Base-by-base conservation (phyloP, 2,113 vertebrate species). In the Brachyhypopomus gauderio region DNA sequence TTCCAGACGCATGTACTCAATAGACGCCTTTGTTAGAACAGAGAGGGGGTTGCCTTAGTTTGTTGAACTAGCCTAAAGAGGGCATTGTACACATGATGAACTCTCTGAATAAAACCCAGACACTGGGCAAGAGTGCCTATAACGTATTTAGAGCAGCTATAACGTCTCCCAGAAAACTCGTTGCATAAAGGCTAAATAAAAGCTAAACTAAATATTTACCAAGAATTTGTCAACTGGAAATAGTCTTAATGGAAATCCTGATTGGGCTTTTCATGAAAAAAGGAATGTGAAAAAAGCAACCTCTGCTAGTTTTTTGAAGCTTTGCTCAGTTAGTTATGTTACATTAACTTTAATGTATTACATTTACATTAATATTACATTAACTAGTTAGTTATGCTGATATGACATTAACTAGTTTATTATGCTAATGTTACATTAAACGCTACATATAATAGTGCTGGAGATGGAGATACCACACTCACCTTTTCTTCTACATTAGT, bases 1-100 rank as follows among this genome's bases (percentile, higher is more conserved):
- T 94, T 94, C 93, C 79, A 78, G 88, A 89, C 84, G 85, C 92
- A 91, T 89, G 90, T 91, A 87, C 87, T 91, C 89, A 89, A 92
- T 92, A 86, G 88, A 87, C n/a, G 78, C 83, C 91, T 91, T 93
- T 93, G 91, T 93, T 89, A 86, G 89, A 79, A 77, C 86, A 85
- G 83, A 80, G 66, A 17, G 48, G 72, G 80, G 80, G 78, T 66
- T 89, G 87, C 89, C 88, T 88, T 90, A 88, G 85, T 91, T 91
- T 89, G 85, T 81, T 19, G 80, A 87, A 85, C 89, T 11, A 14
- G 9, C 45, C 45, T 90, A 89, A 92, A 91, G 89, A 89, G 88
- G 78, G 85, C 88, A 91, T 91, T 93, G 91, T 92, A 88, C 86
- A 88, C 88, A 86, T 75, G 81, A 89, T 86, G 87, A 88, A 88